Base-by-base conservation (phyloP, 2,797 vertebrate genomes). In the Borostomias antarcticus region DNA sequence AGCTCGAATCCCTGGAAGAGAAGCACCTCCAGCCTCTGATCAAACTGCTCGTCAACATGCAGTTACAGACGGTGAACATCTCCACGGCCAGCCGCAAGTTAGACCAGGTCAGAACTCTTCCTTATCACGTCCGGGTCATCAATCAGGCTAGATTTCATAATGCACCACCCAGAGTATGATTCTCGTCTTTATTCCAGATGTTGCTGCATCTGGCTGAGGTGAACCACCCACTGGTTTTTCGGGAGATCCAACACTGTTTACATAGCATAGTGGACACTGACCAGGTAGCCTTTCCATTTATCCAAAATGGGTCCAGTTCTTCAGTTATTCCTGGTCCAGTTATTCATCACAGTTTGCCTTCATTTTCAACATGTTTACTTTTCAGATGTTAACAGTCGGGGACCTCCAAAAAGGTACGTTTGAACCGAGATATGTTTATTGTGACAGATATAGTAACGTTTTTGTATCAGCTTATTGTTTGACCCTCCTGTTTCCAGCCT, bases 11-110 rank as follows among this genome's bases (percentile, higher is more conserved):
- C 0, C 62, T 94, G 26, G 72, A 82, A 1, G 79, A 84, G 17
- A 70, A 54, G 0, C 76, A 83, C 2, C 69, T 90, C n/a, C 85
- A 65, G 26, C 85, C 90, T 0, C 82, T 96, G 0, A 83, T 93
- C 61, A 84, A 80, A 51, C 89, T 94, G 2, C 59, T 96, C 28
- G 61, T 96, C 65, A 82, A 88, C 68, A 83, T 94, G 75, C 95
- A 95, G 76, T 69, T 93, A 71, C 89, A 93, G 69, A 86, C 88
- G 37, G 84, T 80, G 9, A 51, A 68, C 83, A 91, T 89, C 79
- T 93, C 94, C 75, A 90, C 88, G 33, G 88, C 90, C 53, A 95
- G 92, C 78, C 91, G 93, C 25, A 96, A 94, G 72, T 87, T 96
- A 67, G 94, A 97, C 77, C 92, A 94, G 94, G 96, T 96, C 47